Conservation (phyloP, 2,888 invertebrate species). For the Drosophila rubida region DNA sequence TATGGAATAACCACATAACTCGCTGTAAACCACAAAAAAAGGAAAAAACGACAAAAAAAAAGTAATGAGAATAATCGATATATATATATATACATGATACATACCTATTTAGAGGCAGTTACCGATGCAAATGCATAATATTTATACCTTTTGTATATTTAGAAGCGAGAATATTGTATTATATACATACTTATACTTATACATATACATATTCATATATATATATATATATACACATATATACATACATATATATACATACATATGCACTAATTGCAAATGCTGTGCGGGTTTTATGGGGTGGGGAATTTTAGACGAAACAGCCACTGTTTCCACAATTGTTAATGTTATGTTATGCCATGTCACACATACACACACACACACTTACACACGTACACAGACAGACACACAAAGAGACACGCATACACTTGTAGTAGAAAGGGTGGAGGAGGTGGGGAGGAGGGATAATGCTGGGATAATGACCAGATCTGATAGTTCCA, state of each 20-base stretch:
- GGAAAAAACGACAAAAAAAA: conserved; percentile 17
- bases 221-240: conserved; percentile 15
- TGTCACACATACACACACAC: conserved; percentile 8
- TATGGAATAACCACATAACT: conserved; percentile 14
- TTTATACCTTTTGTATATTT: conserved; percentile 72
- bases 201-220: conserved; percentile 16
- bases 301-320: conserved; percentile 23
- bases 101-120: conserved; percentile 60
- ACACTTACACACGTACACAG: conserved; percentile 2
- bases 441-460: background rate
- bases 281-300: conserved; percentile 35
- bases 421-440: background rate
- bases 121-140: conserved; percentile 45
- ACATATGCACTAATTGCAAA: conserved; percentile 35
- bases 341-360: conserved; percentile 35
- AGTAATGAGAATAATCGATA: conserved; percentile 28
- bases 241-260: conserved; percentile 16
- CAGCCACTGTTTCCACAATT: conserved; percentile 60
- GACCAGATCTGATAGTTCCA: conserved; percentile 17
- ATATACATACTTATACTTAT: conserved; percentile 34
- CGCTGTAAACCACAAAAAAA: conserved; percentile 12
- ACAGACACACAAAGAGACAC: background rate
- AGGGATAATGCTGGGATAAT: background rate
- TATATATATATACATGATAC: conserved; percentile 21
- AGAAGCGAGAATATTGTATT: conserved; percentile 55